Percentiles rank a stretch among this genome's conserved stretches.
These are phyloP conservation scores for Acipenser ruthenus DNA, from an alignment of 2,797 vertebrate species.

Conservation along the genomic window DNA sequence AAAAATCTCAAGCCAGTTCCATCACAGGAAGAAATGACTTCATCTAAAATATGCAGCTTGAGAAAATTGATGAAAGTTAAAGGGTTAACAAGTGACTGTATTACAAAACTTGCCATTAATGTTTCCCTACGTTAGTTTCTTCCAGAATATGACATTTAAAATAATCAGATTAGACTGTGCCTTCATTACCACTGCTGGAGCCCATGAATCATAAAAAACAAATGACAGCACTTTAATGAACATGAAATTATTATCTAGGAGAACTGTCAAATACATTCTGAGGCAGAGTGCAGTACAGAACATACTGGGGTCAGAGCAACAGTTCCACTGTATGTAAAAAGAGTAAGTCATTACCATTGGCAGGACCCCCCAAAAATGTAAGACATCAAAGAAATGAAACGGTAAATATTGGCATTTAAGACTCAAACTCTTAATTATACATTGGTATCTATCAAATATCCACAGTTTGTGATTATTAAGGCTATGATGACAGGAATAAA, in stretches of 20 bases:
- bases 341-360: neutral
- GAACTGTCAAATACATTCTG: constrained; percentile 1
- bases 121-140: neutral
- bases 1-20: too few species aligned
- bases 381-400: neutral
- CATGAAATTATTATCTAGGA: constrained; percentile 5
- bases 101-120: neutral
- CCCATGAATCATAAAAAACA: neutral
- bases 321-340: neutral
- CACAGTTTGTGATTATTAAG: neutral
- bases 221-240: neutral
- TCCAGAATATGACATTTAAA: neutral
- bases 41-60: too few species aligned
- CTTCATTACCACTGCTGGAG: neutral
- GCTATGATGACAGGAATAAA: neutral
- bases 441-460: neutral
- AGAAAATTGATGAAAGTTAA: too few species aligned
- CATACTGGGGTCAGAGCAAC: neutral
- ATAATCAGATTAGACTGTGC: constrained; percentile 3
- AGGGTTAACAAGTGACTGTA: too few species aligned
- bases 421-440: neutral
- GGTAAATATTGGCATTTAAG: neutral
- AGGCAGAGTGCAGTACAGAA: neutral
- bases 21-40: too few species aligned
- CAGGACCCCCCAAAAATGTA: neutral